Percentiles rank a stretch among this genome's conserved stretches.
Conservation (phyloP, 2,888 invertebrate species). For the Drepanosiphum platanoidis region DNA sequence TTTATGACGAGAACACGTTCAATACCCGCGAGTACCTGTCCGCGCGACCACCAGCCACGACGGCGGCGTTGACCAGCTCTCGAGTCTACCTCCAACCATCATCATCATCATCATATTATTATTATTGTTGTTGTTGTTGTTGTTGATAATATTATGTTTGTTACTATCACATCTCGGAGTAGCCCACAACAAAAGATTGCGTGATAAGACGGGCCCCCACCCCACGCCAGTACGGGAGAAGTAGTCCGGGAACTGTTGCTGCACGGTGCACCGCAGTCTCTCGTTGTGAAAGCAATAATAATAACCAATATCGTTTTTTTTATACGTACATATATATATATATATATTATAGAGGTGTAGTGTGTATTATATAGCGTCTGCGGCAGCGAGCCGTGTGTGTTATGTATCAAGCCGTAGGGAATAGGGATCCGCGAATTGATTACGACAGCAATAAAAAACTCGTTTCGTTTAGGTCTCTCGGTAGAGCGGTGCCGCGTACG, state of each 20-base stretch:
- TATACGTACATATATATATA: too few species aligned
- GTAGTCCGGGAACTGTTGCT: slow-evolving; percentile 52
- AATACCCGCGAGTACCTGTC: too few species aligned
- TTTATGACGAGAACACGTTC: too few species aligned
- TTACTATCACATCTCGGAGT: too few species aligned
- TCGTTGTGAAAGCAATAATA: slow-evolving; percentile 38
- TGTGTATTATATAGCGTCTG: background rate
- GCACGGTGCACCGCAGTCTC: background rate
- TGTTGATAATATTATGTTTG: too few species aligned
- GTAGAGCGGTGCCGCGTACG: background rate
- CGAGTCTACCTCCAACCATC: background rate
- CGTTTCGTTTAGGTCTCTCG: slow-evolving; percentile 6
- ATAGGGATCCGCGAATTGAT: background rate
- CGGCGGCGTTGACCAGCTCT: background rate
- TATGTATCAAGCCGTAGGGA: slow-evolving; percentile 9
- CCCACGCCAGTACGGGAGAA: background rate
- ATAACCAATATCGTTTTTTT: background rate
- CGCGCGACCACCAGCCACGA: too few species aligned
- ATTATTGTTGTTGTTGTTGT: too few species aligned
- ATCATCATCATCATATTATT: too few species aligned
- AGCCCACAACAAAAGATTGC: background rate
- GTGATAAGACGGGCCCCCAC: slow-evolving; percentile 7
- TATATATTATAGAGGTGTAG: too few species aligned
- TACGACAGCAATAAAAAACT: slow-evolving; percentile 35
- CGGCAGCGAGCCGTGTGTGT: background rate